Conservation (phyloP, 2,888 invertebrate species). For the Orgyia antiqua region DNA sequence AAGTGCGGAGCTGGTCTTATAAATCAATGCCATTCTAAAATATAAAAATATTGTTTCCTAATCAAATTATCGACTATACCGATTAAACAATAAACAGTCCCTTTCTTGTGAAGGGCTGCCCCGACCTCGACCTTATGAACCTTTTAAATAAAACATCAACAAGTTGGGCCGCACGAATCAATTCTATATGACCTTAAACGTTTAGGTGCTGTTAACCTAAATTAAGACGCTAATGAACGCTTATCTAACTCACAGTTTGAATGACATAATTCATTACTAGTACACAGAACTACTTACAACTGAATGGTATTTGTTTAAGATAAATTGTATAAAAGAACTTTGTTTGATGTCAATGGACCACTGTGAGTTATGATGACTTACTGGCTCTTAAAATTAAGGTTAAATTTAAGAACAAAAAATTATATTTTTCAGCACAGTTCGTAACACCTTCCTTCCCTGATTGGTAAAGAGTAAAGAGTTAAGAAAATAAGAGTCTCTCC, state of each 20-base stretch:
- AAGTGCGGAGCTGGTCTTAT: too few species aligned
- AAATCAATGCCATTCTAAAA: too few species aligned
- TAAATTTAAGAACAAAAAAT: too few species aligned
- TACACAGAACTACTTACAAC: conserved; percentile 8
- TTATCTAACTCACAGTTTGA: conserved; percentile 9
- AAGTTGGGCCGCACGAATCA: conserved; percentile 18
- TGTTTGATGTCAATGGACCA: background rate
- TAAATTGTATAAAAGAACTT: background rate
- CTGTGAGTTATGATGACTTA: too few species aligned
- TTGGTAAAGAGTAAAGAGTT: too few species aligned
- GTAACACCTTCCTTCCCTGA: too few species aligned
- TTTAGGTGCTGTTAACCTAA: conserved; percentile 24
- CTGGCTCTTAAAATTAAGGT: background rate
- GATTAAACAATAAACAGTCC: background rate
- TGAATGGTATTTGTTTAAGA: conserved; percentile 4
- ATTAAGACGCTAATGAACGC: conserved; percentile 24
- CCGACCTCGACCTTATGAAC: conserved; percentile 1
- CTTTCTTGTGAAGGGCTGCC: background rate
- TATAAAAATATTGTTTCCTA: too few species aligned
- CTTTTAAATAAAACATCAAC: conserved; percentile 2
- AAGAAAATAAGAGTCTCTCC: too few species aligned
- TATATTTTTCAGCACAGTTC: too few species aligned
- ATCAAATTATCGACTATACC: too few species aligned
- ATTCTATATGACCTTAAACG: conserved; percentile 19
- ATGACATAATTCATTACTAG: conserved; percentile 25